Percentiles rank a stretch among this genome's conserved stretches.
These are phyloP conservation scores for Mastigias papua DNA, from an alignment of 30 jellyfish, hydroid and myxozoan genomes.

Conservation along the genomic window DNA sequence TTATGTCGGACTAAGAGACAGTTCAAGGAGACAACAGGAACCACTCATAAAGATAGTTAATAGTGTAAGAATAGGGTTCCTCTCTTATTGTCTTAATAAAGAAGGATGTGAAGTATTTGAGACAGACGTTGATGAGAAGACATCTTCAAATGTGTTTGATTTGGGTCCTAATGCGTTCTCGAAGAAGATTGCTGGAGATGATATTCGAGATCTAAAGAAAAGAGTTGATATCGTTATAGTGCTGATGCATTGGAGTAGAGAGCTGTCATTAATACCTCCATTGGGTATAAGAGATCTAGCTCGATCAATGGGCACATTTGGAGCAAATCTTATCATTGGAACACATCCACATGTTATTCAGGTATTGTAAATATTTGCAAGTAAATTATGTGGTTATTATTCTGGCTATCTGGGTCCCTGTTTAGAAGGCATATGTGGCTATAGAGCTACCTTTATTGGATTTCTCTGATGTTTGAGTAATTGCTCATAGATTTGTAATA, in stretches of 20 bases:
- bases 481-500: too few relatives aligned
- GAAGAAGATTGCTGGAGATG: slow-evolving; percentile 12
- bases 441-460: too few relatives aligned
- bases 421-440: too few relatives aligned
- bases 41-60: slow-evolving; percentile 76
- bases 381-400: too few relatives aligned
- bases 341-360: slow-evolving; percentile 88
- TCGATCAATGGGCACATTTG: slow-evolving; percentile 35
- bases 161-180: slow-evolving; percentile 48
- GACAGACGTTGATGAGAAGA: background rate
- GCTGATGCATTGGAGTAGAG: slow-evolving; percentile 92
- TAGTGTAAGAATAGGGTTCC: slow-evolving; percentile 72
- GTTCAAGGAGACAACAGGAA: slow-evolving; percentile 20
- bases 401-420: too few relatives aligned
- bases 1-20: slow-evolving; percentile 45
- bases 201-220: slow-evolving; percentile 29
- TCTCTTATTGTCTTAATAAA: slow-evolving; percentile 70
- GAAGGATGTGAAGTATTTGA: slow-evolving; percentile 51
- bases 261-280: slow-evolving; percentile 76
- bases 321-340: slow-evolving; percentile 83
- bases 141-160: background rate
- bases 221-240: slow-evolving; percentile 71
- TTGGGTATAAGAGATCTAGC: slow-evolving; percentile 77
- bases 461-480: too few relatives aligned
- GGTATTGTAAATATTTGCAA: slow-evolving; percentile 5